Evolutionary conservation across 30 jellyfish, hydroid and myxozoan species (phyloP).

Genomic region (Catostylus mosaicus): DNA sequence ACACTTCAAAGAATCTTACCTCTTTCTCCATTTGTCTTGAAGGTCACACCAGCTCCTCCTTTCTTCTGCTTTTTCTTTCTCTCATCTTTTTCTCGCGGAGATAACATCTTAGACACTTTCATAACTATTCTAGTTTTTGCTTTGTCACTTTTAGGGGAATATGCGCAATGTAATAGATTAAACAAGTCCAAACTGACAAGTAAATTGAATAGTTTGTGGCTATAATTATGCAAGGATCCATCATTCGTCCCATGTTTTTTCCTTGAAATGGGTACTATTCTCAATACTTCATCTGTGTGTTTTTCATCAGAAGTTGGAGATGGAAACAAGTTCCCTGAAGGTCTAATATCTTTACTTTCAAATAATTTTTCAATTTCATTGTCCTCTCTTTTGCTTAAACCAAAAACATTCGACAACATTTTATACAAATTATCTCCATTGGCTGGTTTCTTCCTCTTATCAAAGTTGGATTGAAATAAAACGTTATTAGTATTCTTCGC

Average conservation of each 20-base stretch:
- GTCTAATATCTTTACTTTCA: background rate
- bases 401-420: background rate
- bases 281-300: constrained; percentile 20
- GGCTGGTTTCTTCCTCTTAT: background rate
- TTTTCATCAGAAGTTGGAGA: background rate
- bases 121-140: background rate
- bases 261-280: constrained; percentile 25
- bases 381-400: background rate
- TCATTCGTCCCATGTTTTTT: background rate
- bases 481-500: background rate
- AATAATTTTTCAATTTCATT: background rate
- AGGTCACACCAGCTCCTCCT: background rate
- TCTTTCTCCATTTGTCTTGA: background rate
- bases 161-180: background rate
- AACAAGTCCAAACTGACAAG: constrained; percentile 3
- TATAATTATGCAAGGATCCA: background rate
- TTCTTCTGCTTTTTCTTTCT: constrained; percentile 22
- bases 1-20: too few species aligned
- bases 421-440: background rate
- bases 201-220: constrained; percentile 13
- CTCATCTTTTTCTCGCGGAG: constrained; percentile 41
- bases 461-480: background rate
- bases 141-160: background rate
- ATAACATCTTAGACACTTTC: constrained; percentile 8
- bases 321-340: background rate